phyloP scores from a whole-genome alignment of 2,797 vertebrate genomes.

The Huso huso region DNA sequence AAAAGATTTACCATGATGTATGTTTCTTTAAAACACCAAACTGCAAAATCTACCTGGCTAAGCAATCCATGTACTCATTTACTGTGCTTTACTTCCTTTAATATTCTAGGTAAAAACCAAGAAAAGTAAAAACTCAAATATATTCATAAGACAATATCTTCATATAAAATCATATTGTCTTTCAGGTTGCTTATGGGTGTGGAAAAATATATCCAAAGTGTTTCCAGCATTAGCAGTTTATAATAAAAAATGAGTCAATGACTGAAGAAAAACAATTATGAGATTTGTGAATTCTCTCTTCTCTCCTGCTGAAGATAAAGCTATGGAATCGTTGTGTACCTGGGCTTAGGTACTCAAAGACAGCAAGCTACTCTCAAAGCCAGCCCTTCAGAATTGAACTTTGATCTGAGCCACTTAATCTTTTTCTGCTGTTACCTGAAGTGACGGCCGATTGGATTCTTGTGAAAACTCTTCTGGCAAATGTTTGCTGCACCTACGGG shows the following conservation, averaged over 20 bases:
- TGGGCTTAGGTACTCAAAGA: slow-evolving; percentile 15
- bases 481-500: slow-evolving; percentile 60
- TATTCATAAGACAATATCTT: slow-evolving; percentile 25
- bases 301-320: slow-evolving; percentile 2
- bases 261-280: slow-evolving; percentile 14
- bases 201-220: slow-evolving; percentile 1
- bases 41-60: too few species aligned
- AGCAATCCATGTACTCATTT: too few species aligned
- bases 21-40: too few species aligned
- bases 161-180: slow-evolving; percentile 39
- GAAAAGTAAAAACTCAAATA: too few species aligned
- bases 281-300: slow-evolving; percentile 13
- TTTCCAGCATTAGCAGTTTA: slow-evolving; percentile 17
- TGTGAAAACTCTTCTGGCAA: slow-evolving; percentile 58
- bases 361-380: slow-evolving; percentile 8
- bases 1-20: too few species aligned
- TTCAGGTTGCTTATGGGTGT: slow-evolving; percentile 25
- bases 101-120: too few species aligned
- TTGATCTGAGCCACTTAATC: neutral
- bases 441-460: slow-evolving; percentile 11
- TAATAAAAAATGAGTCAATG: slow-evolving; percentile 14
- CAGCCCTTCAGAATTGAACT: slow-evolving; percentile 5
- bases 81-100: too few species aligned
- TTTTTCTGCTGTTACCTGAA: slow-evolving; percentile 6
- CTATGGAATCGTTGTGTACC: slow-evolving; percentile 5